Evolutionary conservation across 2,797 vertebrate genomes (phyloP).

Genomic region (Pangasius mekongensis): DNA sequence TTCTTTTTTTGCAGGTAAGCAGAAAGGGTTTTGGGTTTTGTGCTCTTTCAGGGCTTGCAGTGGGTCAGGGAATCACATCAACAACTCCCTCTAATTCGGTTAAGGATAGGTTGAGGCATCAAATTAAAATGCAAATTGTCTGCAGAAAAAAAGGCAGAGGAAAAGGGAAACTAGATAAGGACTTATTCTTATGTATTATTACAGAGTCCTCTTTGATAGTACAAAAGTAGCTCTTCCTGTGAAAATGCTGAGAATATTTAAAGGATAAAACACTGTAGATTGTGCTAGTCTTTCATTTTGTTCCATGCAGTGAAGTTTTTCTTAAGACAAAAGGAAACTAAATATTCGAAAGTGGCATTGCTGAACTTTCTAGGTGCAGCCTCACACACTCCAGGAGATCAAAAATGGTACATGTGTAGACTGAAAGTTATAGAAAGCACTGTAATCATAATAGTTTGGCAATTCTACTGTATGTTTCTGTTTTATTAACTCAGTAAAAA

Average conservation of each 20-base stretch:
- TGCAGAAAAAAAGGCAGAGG: slow-evolving; percentile 58
- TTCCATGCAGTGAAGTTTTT: slow-evolving; percentile 29
- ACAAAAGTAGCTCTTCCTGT: slow-evolving; percentile 57
- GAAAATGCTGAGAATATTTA: slow-evolving; percentile 60
- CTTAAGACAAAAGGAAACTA: slow-evolving; percentile 57
- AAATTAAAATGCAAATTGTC: slow-evolving; percentile 86
- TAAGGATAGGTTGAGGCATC: slow-evolving; percentile 77
- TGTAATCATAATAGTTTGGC: slow-evolving; percentile 14
- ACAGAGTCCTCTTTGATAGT: slow-evolving; percentile 66
- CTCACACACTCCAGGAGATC: slow-evolving; percentile 14
- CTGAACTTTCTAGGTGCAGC: background rate
- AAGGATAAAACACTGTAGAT: slow-evolving; percentile 9
- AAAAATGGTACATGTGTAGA: background rate
- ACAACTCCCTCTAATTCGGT: slow-evolving; percentile 77
- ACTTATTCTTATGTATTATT: slow-evolving; percentile 64
- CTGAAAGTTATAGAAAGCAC: slow-evolving; percentile 8
- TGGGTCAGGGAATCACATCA: slow-evolving; percentile 73
- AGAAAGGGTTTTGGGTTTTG: slow-evolving; percentile 60
- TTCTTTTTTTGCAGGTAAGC: slow-evolving; percentile 48
- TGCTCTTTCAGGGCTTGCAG: slow-evolving; percentile 58
- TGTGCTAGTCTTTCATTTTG: slow-evolving; percentile 16
- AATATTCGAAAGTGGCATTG: slow-evolving; percentile 53
- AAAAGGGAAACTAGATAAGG: slow-evolving; percentile 70
- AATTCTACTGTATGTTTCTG: slow-evolving; percentile 7
- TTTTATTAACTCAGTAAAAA: slow-evolving; percentile 1